Evolutionary conservation across 1,140 invertebrate genomes (phyloP).

Genomic region (Drosophila prosaltans): DNA sequence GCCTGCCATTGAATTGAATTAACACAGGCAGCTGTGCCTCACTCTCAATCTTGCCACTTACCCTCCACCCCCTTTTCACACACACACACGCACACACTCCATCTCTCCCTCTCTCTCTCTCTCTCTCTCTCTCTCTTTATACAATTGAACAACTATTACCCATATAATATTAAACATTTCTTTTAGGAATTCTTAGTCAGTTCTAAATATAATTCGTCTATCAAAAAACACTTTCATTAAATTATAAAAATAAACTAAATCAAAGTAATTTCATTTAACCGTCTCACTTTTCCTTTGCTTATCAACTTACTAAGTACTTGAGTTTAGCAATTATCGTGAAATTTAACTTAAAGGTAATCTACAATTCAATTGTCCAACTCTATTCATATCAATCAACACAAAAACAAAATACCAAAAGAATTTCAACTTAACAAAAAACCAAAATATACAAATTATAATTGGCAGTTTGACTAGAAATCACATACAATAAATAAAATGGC

Average conservation of each 20-base stretch:
- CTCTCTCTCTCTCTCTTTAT: background rate
- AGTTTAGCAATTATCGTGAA: constrained; percentile 9
- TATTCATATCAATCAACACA: background rate
- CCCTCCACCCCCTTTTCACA: background rate
- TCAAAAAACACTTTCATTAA: constrained; percentile 7
- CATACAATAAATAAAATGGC: background rate
- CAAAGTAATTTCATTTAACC: background rate
- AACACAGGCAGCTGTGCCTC: constrained; percentile 67
- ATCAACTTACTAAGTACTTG: constrained; percentile 9
- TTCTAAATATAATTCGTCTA: constrained; percentile 10
- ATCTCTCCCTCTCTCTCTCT: too few relatives aligned
- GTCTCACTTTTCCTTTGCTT: background rate
- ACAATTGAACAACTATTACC: constrained; percentile 1
- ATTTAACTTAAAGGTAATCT: constrained; percentile 12
- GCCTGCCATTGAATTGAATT: constrained; percentile 80
- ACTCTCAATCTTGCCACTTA: constrained; percentile 20
- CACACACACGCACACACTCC: background rate
- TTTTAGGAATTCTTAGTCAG: constrained; percentile 8
- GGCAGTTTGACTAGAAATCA: background rate
- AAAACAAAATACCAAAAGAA: background rate
- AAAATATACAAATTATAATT: constrained; percentile 6
- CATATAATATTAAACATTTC: background rate
- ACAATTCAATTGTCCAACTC: constrained; percentile 9
- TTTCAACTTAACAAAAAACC: background rate
- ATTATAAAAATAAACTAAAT: constrained; percentile 19